Evolutionary conservation across 2,797 vertebrate genomes (phyloP).

Genomic region (Acanthopagrus latus): DNA sequence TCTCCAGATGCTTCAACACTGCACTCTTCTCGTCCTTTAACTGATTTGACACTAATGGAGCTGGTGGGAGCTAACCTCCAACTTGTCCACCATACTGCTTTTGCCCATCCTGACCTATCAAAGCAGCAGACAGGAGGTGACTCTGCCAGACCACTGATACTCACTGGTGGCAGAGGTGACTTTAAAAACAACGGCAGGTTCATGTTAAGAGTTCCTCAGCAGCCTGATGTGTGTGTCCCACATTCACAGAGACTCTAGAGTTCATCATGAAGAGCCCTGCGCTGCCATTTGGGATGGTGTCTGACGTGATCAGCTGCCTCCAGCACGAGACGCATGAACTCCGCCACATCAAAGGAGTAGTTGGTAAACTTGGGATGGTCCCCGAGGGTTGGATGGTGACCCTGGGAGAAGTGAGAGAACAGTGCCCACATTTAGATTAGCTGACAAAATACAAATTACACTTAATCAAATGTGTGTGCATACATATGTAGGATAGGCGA

Average conservation of each 20-base stretch:
- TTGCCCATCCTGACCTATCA: slow-evolving; percentile 42
- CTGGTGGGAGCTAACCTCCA: slow-evolving; percentile 43
- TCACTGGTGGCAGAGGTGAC: slow-evolving; percentile 20
- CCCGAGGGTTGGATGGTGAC: slow-evolving; percentile 96
- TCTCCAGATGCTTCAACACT: slow-evolving; percentile 59
- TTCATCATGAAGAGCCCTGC: slow-evolving; percentile 86
- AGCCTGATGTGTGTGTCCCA: slow-evolving; percentile 13
- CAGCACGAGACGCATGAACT: slow-evolving; percentile 94
- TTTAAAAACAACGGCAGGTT: slow-evolving; percentile 3
- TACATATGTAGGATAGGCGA: slow-evolving; percentile 23
- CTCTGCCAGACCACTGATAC: slow-evolving; percentile 9
- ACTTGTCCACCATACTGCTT: slow-evolving; percentile 41
- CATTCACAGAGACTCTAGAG: slow-evolving; percentile 78
- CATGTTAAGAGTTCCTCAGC: background rate
- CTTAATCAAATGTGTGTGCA: slow-evolving; percentile 28
- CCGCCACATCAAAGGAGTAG: slow-evolving; percentile 94
- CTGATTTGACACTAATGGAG: slow-evolving; percentile 64
- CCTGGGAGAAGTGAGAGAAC: slow-evolving; percentile 81
- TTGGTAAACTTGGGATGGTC: slow-evolving; percentile 99
- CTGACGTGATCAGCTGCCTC: slow-evolving; percentile 89
- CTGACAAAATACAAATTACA: no score
- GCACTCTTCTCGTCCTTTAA: slow-evolving; percentile 40
- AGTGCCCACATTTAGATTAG: background rate
- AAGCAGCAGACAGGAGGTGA: slow-evolving; percentile 12
- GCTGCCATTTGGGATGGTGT: slow-evolving; percentile 90